These are phyloP conservation scores for Drosophila kanapiae DNA, from an alignment of 1,140 invertebrate genomes.

Conservation along the genomic window DNA sequence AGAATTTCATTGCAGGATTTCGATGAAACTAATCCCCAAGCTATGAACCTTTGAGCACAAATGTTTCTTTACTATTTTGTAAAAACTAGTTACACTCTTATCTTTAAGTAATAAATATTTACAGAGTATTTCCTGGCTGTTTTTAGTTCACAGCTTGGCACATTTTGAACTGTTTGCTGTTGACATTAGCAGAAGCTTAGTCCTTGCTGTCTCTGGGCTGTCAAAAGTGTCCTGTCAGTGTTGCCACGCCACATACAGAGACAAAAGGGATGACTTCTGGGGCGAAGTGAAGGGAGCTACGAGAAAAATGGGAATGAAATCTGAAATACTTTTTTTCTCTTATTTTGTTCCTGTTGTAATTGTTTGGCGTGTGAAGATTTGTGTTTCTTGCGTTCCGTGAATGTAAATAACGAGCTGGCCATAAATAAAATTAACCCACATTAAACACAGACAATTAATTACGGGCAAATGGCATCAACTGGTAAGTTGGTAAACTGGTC, in stretches of 20 bases:
- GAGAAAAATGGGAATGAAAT: constrained; percentile 36
- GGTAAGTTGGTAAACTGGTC: constrained; percentile 27
- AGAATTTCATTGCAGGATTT: neutral
- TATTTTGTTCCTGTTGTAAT: constrained; percentile 29
- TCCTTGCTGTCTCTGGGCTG: constrained; percentile 73
- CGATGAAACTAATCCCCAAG: neutral
- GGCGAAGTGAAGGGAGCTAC: neutral
- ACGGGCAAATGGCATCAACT: constrained; percentile 59
- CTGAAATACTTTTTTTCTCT: constrained; percentile 37
- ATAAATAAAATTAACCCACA: constrained; percentile 84
- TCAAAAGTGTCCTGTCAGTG: constrained; percentile 78
- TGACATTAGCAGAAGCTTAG: constrained; percentile 81
- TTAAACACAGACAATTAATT: constrained; percentile 83
- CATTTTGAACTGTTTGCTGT: constrained; percentile 77
- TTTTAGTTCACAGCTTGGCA: neutral
- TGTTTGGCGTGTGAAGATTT: constrained; percentile 51
- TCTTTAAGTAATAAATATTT: neutral
- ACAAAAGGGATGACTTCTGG: constrained; percentile 36
- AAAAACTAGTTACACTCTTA: neutral
- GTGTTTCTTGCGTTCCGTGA: constrained; percentile 28
- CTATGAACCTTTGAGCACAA: neutral
- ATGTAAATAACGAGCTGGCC: constrained; percentile 70
- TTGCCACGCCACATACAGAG: constrained; percentile 61
- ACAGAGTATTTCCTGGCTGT: constrained; percentile 11
- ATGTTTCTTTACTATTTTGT: neutral